Percentiles rank a stretch among this genome's conserved stretches.
Conservation (phyloP, 2,113 vertebrate species). For the Oceanodroma tethys region DNA sequence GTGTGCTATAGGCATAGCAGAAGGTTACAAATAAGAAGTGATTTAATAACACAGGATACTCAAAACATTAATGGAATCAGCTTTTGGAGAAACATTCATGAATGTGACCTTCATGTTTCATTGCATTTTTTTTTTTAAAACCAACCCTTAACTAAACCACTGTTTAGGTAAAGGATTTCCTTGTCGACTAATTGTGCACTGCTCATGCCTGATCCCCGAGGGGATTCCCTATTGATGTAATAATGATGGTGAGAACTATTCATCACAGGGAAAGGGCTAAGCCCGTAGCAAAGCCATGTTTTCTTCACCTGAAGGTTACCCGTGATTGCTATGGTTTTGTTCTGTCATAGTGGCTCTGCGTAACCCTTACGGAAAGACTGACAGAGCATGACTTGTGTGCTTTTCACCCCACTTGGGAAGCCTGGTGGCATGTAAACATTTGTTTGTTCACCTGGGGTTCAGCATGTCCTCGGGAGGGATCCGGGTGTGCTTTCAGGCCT, state of each 20-base stretch:
- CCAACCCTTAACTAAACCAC: neutral
- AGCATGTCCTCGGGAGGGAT: neutral
- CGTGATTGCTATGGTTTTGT: neutral
- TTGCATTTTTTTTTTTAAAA: neutral
- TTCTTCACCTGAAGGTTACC: neutral
- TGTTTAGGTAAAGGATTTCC: neutral
- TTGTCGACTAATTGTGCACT: neutral
- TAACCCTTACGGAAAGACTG: neutral
- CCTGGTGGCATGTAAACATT: fast-evolving
- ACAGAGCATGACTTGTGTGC: neutral
- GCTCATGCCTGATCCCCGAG: fast-evolving
- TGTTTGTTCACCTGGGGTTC: neutral
- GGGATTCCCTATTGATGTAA: neutral
- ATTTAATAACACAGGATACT: neutral
- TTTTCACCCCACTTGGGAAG: neutral
- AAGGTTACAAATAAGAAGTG: neutral
- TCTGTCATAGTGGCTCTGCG: neutral
- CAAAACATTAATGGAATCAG: neutral
- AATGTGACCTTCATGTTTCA: neutral
- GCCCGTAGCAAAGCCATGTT: neutral
- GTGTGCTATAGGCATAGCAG: neutral
- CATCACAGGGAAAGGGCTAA: neutral
- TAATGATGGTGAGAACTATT: neutral
- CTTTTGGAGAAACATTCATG: neutral
- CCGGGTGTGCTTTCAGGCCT: neutral